Evolutionary conservation across 1,140 invertebrate genomes (phyloP).

Genomic region (Drosophila paulistorum): DNA sequence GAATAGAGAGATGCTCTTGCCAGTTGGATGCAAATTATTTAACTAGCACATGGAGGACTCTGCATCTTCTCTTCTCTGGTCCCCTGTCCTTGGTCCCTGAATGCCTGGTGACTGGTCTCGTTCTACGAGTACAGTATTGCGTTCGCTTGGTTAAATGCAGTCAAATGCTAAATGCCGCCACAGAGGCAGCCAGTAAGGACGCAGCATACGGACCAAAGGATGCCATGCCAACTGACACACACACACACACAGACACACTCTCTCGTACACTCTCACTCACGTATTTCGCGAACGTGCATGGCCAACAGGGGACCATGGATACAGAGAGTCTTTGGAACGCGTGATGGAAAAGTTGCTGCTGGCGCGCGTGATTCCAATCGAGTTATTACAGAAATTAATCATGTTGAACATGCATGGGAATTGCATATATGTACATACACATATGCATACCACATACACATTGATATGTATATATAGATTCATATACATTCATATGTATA

Average conservation of each 20-base stretch:
- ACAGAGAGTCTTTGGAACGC: slow-evolving; percentile 62
- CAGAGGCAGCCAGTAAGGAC: slow-evolving; percentile 34
- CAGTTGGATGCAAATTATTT: slow-evolving; percentile 69
- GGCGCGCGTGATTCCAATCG: slow-evolving; percentile 81
- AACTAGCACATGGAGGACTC: slow-evolving; percentile 56
- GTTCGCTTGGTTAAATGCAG: slow-evolving; percentile 59
- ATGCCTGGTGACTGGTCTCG: background rate
- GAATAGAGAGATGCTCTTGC: slow-evolving; percentile 26
- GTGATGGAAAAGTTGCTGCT: slow-evolving; percentile 79
- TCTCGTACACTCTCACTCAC: slow-evolving; percentile 43
- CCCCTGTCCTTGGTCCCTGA: background rate
- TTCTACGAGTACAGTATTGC: background rate
- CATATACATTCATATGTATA: slow-evolving; percentile 14
- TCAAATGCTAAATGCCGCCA: slow-evolving; percentile 78
- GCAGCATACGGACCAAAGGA: slow-evolving; percentile 10
- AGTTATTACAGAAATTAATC: slow-evolving; percentile 82
- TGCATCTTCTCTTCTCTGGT: background rate
- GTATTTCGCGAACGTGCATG: slow-evolving; percentile 66
- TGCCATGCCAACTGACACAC: slow-evolving; percentile 19
- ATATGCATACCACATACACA: slow-evolving; percentile 11
- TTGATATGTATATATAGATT: background rate
- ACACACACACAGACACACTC: slow-evolving; percentile 36
- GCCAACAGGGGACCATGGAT: slow-evolving; percentile 61
- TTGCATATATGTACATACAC: slow-evolving; percentile 39
- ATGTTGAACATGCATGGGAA: slow-evolving; percentile 77